Evolutionary conservation across 2,888 invertebrate species (phyloP).

Genomic region (Acronicta leporina): DNA sequence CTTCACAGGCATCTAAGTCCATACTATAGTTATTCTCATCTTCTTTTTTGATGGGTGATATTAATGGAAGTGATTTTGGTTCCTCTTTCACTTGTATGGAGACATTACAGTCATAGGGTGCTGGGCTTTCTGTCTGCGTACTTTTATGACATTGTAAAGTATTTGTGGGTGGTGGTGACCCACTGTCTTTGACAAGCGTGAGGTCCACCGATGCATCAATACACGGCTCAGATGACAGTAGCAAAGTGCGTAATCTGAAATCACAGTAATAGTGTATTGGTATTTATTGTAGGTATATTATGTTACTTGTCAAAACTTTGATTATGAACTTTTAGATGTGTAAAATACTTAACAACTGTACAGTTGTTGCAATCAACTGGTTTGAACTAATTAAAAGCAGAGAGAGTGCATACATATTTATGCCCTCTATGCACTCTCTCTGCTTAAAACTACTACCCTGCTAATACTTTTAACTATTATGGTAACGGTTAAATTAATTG

Average conservation of each 20-base stretch:
- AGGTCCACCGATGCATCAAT: constrained; percentile 66
- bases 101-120: constrained; percentile 6
- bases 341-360: constrained; percentile 5
- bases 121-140: constrained; percentile 72
- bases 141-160: constrained; percentile 57
- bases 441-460: constrained; percentile 4
- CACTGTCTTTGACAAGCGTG: constrained; percentile 66
- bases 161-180: constrained; percentile 47
- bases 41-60: constrained; percentile 70
- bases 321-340: neutral
- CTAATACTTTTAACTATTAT: constrained; percentile 3
- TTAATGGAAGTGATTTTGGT: constrained; percentile 54
- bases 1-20: constrained; percentile 53
- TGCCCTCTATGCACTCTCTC: too few species aligned
- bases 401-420: too few species aligned
- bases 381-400: constrained; percentile 1
- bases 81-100: constrained; percentile 69
- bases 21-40: constrained; percentile 38
- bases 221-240: constrained; percentile 54
- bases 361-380: constrained; percentile 3
- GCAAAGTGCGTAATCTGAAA: constrained; percentile 69
- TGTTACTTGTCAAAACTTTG: neutral
- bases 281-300: neutral
- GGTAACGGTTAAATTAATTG: constrained; percentile 30
- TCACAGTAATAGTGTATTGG: constrained; percentile 4